Evolutionary conservation across 2,113 vertebrate species (phyloP), one percentile per base, ranked within the genome.

Genomic region (Rattus rattus): DNA sequence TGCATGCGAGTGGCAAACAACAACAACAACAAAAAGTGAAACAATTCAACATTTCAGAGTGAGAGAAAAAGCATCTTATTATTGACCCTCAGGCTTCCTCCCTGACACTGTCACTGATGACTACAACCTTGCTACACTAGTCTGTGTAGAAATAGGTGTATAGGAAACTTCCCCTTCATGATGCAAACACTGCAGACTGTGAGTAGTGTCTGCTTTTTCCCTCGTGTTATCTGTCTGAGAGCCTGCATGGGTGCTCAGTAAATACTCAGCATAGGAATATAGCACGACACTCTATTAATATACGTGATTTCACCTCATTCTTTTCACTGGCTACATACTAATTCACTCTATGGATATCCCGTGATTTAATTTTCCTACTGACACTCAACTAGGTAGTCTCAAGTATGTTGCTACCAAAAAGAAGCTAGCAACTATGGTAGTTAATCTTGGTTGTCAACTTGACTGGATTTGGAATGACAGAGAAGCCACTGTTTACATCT

Each of bases 241-340:
- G 39, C 61, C 22, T 63, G 61, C 24, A 26, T 63, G 22, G 47
- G 85, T 43, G 59, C 13, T 87, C 39, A 90, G 39, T 65, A 94
- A 88, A 54, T 79, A 77, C 69, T 85, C 26, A 1, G 79, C 7
- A 63, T 2, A 63, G 61, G 22, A 63, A 61, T 61, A 26, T 9
- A 63, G 22, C 22, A 63, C 6, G 4, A 17, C 19, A 20, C 59
- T 52, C 14, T 39, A 70, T 33, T 93, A 92, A 85, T 65, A 81
- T 4, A n/a, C 9, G 28, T 59, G 14, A 30, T 12, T 92, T 65
- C 54, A 56, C 6, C 43, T 87, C 10, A 83, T 72, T 86, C 47
- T 81, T 92, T 95, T 94, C 90, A 92, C 59, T 70, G 79, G 39
- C 4, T 54, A 24, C n/a, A 75, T 12, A 80, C 49, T 69, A 90